These are phyloP conservation scores for Aphelocoma californica DNA, from an alignment of 2,797 vertebrate species.

Conservation along the genomic window DNA sequence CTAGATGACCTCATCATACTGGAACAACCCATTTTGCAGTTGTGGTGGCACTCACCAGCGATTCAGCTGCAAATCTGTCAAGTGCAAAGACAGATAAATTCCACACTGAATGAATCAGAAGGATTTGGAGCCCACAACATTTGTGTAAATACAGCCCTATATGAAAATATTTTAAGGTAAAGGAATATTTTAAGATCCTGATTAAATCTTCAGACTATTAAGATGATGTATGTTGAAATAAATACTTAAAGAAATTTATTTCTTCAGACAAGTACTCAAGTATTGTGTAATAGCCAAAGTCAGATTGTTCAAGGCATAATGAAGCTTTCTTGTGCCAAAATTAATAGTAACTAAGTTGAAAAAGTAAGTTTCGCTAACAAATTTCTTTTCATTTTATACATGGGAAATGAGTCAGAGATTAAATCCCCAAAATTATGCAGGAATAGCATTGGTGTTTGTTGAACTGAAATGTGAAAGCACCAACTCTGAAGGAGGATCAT, in stretches of 20 bases:
- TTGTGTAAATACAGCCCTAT: not conserved
- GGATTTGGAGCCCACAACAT: not conserved
- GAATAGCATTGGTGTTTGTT: not conserved
- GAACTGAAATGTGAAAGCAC: not conserved
- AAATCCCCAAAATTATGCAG: not conserved
- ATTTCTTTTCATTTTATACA: not conserved
- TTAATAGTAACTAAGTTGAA: not conserved
- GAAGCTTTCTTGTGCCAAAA: not conserved
- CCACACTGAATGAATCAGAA: not conserved
- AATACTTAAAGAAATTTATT: not conserved
- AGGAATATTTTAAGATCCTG: not conserved
- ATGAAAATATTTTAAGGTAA: not conserved
- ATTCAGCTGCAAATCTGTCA: not conserved
- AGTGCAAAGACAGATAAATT: not conserved
- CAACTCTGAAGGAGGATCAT: not conserved
- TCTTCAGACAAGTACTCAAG: not conserved
- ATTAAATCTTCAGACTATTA: not conserved
- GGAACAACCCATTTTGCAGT: not conserved
- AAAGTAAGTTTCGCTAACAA: not conserved
- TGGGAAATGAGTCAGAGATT: not conserved
- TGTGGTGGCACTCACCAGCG: not conserved
- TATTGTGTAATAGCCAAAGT: not conserved
- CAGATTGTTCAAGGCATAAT: not conserved
- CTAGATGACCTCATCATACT: no score
- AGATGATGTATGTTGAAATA: not conserved